These are phyloP conservation scores for Dromococcyx pavoninus DNA, from an alignment of 2,797 vertebrate species.

Conservation along the genomic window DNA sequence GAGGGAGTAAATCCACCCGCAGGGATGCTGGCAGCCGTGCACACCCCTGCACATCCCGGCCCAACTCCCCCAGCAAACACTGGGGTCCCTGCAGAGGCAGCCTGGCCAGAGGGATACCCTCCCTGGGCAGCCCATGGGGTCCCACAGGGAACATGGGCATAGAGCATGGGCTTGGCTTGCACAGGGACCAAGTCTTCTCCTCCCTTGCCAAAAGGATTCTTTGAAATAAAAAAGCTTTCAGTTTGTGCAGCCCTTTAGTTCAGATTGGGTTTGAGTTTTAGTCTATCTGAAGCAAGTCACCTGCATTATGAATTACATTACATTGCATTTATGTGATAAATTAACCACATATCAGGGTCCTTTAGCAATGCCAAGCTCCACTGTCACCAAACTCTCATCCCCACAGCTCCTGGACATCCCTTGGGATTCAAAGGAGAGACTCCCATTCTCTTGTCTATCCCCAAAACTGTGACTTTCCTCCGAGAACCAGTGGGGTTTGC, in stretches of 20 bases:
- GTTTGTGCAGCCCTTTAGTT: background rate
- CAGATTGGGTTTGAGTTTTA: background rate
- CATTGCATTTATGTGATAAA: too few relatives aligned
- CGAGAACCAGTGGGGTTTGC: accelerated
- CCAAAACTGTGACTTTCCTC: background rate
- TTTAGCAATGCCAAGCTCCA: background rate
- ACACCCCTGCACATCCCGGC: background rate
- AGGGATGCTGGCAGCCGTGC: background rate
- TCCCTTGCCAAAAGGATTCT: background rate
- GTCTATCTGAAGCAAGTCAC: accelerated
- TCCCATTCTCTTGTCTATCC: background rate
- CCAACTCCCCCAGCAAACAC: background rate
- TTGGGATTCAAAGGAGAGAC: accelerated
- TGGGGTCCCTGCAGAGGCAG: background rate
- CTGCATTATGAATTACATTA: too few relatives aligned
- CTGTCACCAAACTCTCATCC: background rate
- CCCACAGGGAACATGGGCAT: accelerated
- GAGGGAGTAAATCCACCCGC: background rate
- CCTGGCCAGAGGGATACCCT: background rate
- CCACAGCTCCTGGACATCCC: background rate
- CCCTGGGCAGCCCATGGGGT: background rate
- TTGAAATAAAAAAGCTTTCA: background rate
- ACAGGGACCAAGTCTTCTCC: background rate
- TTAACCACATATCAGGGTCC: background rate
- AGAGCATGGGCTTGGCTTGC: accelerated